Evolutionary conservation across 2,888 invertebrate genomes (phyloP), one percentile per base, ranked within the genome.

Genomic region (Cantharis lateralis): DNA sequence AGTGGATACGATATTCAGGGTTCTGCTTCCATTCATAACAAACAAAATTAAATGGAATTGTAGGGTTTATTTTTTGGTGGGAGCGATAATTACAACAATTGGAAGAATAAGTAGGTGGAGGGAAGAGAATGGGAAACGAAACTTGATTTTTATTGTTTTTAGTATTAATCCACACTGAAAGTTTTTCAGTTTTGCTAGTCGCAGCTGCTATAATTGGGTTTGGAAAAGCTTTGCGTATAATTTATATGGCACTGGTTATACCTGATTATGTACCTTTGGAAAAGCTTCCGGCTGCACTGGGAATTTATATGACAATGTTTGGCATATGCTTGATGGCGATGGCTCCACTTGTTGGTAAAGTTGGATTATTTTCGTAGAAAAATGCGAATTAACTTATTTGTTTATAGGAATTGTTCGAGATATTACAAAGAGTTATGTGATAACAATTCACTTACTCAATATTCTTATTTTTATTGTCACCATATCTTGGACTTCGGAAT

Each of bases 181-280:
- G 90, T 11, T 93, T 91, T 83, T 83, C 84, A 13, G 87, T 92
- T 1, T 89, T 92, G 0, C 84, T 94, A 18, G 80, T 89, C n/a
- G 91, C 93, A 13, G 92, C 93, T 28, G 90, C 91, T 0, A 90
- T 93, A 80, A 91, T 94, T 79, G 94, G 94, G 0, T 90, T 92
- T 75, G 93, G 93, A 15, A 94, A 94, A 87, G 94, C 93, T 0
- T 86, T 94, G 0, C 89, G 94, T 73, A 94, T 94, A 4, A 93
- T 94, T 7, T 94, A 94, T 83, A 93, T 94, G 92, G 93, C 93
- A 0, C 86, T 94, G 3, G 93, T 94, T 11, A 93, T 94, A 82
- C 94, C 94, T 2, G 91, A 91, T 0, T 91, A 94, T 84, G 94
- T 94, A 62, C 92, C 94, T 0, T 84, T 94, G 13, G 91, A 92